These are phyloP conservation scores for Naja naja DNA, from an alignment of 2,113 vertebrate genomes.

Conservation along the genomic window DNA sequence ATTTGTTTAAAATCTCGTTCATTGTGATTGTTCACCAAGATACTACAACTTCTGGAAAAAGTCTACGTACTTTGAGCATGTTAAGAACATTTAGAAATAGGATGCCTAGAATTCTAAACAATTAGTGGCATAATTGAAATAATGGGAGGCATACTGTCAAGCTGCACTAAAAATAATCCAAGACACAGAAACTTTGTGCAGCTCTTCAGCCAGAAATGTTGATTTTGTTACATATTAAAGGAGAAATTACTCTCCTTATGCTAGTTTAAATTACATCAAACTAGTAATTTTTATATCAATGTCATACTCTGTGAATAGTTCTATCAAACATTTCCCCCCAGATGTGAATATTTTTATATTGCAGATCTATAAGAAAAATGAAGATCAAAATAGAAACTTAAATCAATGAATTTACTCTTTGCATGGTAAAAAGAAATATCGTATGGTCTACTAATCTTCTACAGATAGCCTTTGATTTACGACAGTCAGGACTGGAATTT, in stretches of 20 bases:
- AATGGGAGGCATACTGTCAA: background rate
- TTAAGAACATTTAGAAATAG: background rate
- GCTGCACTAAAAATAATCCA: background rate
- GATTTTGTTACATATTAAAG: background rate
- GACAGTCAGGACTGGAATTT: background rate
- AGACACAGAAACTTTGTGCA: background rate
- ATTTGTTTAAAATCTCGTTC: background rate
- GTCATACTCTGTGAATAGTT: background rate
- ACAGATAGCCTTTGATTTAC: background rate
- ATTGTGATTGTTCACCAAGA: background rate
- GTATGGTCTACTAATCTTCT: background rate
- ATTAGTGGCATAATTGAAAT: background rate
- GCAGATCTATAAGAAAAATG: background rate
- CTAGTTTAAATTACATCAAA: background rate
- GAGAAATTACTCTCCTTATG: background rate
- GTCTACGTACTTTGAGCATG: background rate
- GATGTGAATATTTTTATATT: background rate
- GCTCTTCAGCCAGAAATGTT: background rate
- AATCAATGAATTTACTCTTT: background rate
- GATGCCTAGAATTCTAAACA: background rate
- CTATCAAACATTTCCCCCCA: background rate
- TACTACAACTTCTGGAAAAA: background rate
- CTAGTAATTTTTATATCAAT: background rate
- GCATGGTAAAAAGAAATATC: background rate
- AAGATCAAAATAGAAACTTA: background rate